Evolutionary conservation across 2,113 vertebrate genomes (phyloP).

Genomic region (Sakesphorus luctuosus): DNA sequence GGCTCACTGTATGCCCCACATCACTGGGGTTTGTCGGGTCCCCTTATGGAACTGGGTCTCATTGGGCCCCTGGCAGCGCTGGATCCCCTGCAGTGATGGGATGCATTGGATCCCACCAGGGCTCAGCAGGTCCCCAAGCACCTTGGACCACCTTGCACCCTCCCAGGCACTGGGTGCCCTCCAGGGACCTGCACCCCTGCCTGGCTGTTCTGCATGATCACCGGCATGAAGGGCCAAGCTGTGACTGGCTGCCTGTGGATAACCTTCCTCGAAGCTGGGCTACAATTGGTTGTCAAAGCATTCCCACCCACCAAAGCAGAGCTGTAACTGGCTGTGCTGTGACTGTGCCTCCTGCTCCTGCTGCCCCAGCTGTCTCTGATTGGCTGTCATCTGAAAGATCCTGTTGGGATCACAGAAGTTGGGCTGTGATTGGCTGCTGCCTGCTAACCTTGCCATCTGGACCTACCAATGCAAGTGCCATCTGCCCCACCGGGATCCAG

Average conservation of each 20-base stretch:
- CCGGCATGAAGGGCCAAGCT: background rate
- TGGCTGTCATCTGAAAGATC: background rate
- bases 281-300: background rate
- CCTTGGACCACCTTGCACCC: background rate
- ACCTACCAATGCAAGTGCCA: background rate
- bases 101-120: background rate
- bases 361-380: background rate
- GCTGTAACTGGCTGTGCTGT: slow-evolving; percentile 4
- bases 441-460: background rate
- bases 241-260: background rate
- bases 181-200: background rate
- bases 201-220: background rate
- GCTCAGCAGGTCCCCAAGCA: background rate
- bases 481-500: background rate
- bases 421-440: background rate
- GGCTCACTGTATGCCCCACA: background rate
- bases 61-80: accelerated
- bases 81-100: background rate
- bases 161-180: background rate
- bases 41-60: background rate
- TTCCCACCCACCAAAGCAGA: background rate
- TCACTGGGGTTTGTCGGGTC: accelerated
- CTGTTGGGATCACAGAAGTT: slow-evolving; percentile 13
- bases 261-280: slow-evolving; percentile 8
- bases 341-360: background rate